Evolutionary conservation across 2,113 vertebrate genomes (phyloP).

Genomic region (Pedionomus torquatus): DNA sequence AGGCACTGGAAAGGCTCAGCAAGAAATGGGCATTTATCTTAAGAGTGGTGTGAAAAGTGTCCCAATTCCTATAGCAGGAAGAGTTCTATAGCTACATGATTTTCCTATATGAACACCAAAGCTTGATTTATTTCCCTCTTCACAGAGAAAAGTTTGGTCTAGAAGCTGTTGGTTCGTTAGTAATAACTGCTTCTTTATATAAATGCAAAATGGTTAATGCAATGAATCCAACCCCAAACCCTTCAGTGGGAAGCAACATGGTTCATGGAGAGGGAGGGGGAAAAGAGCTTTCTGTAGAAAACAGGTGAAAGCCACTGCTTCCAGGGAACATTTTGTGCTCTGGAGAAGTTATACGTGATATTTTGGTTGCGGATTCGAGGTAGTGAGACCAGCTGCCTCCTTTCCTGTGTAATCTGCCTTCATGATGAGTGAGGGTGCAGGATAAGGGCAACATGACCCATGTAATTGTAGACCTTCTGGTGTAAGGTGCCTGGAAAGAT

Average conservation of each 20-base stretch:
- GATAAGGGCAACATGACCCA: background rate
- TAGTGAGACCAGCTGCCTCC: background rate
- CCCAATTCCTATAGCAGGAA: background rate
- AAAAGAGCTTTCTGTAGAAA: background rate
- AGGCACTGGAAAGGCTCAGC: background rate
- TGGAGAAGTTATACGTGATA: background rate
- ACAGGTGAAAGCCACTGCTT: background rate
- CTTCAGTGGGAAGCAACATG: accelerated
- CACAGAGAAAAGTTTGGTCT: background rate
- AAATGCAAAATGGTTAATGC: background rate
- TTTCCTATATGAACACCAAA: background rate
- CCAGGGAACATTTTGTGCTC: background rate
- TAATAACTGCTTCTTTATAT: background rate
- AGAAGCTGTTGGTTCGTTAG: background rate
- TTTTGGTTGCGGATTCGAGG: background rate
- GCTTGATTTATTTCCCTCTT: background rate
- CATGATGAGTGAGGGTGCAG: background rate
- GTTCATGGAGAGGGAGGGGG: background rate
- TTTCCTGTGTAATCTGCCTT: background rate
- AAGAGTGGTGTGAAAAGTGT: background rate
- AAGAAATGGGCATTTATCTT: background rate
- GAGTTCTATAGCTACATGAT: background rate
- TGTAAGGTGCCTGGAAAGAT: background rate
- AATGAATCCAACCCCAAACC: background rate
- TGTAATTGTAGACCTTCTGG: background rate